phyloP scores from a whole-genome alignment of 2,888 invertebrate species.

The Eubasilissa splendida region DNA sequence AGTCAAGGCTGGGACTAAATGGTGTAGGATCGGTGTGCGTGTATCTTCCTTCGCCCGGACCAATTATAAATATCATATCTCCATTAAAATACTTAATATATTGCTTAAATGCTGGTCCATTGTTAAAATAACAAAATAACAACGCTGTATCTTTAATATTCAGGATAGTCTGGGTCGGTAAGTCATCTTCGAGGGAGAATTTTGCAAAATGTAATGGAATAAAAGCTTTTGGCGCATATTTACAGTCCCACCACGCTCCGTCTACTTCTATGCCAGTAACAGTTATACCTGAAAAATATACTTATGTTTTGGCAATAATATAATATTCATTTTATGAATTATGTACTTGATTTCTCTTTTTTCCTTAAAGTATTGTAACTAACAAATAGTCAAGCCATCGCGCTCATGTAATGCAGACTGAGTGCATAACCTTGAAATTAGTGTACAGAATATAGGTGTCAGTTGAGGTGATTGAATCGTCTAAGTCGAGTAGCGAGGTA shows the following conservation, averaged over 20 bases:
- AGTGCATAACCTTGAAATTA: too few species aligned
- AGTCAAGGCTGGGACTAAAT: slow-evolving; percentile 72
- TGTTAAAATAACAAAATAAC: slow-evolving; percentile 88
- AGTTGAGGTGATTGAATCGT: too few species aligned
- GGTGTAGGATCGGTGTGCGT: slow-evolving; percentile 83
- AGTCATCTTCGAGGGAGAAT: slow-evolving; percentile 64
- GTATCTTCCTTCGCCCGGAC: slow-evolving; percentile 76
- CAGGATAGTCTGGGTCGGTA: slow-evolving; percentile 64
- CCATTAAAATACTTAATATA: slow-evolving; percentile 79
- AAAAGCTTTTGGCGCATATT: slow-evolving; percentile 82
- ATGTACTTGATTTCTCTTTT: too few species aligned
- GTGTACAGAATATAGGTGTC: too few species aligned
- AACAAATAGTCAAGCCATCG: too few species aligned
- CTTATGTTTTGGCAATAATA: too few species aligned
- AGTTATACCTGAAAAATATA: slow-evolving; percentile 69
- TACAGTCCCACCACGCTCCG: slow-evolving; percentile 84
- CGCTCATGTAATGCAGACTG: too few species aligned
- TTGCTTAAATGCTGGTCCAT: slow-evolving; percentile 77
- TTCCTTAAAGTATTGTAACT: too few species aligned
- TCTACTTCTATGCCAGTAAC: slow-evolving; percentile 85
- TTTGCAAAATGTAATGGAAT: slow-evolving; percentile 76
- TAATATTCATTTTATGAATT: too few species aligned
- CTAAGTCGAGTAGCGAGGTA: too few species aligned
- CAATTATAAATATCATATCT: slow-evolving; percentile 80
- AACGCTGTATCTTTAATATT: slow-evolving; percentile 72